These are phyloP conservation scores for Nomada goodeniana DNA, from an alignment of 2,888 invertebrate species.

Conservation along the genomic window DNA sequence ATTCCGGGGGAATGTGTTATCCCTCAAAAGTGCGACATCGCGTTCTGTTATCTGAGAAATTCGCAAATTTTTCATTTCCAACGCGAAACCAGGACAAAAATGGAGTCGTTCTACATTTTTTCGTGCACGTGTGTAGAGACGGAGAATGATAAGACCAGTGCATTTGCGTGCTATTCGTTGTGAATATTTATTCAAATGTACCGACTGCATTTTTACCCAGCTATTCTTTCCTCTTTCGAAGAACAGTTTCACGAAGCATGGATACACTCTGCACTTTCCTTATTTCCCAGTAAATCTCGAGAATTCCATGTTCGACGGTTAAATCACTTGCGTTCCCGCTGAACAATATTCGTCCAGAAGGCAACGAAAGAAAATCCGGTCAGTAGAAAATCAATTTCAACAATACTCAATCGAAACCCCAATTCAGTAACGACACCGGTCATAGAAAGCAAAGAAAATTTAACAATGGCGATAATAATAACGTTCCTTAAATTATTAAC, in stretches of 20 bases:
- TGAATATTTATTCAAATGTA: conserved; percentile 33
- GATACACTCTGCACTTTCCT: background rate
- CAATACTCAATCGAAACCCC: too few species aligned
- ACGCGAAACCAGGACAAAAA: background rate
- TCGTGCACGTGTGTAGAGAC: background rate
- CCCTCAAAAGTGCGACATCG: conserved; percentile 15
- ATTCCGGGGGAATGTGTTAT: background rate
- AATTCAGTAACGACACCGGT: too few species aligned
- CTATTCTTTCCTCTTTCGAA: background rate
- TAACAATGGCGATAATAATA: too few species aligned
- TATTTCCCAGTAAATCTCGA: too few species aligned
- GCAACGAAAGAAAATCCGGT: too few species aligned
- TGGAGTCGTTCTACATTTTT: conserved; percentile 17
- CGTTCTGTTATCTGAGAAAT: conserved; percentile 16
- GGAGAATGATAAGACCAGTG: background rate
- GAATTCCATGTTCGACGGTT: too few species aligned
- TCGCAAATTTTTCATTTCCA: conserved; percentile 36
- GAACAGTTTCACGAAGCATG: background rate
- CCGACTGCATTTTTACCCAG: background rate
- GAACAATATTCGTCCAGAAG: too few species aligned
- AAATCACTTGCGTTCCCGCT: too few species aligned
- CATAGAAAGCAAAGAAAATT: too few species aligned
- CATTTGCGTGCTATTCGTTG: conserved; percentile 20
- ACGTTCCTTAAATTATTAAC: too few species aligned
- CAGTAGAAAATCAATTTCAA: too few species aligned